These are phyloP conservation scores for Aphrocallistes beatrix DNA, from an alignment of 37 sponge, comb jelly and placozoan species.

Conservation along the genomic window DNA sequence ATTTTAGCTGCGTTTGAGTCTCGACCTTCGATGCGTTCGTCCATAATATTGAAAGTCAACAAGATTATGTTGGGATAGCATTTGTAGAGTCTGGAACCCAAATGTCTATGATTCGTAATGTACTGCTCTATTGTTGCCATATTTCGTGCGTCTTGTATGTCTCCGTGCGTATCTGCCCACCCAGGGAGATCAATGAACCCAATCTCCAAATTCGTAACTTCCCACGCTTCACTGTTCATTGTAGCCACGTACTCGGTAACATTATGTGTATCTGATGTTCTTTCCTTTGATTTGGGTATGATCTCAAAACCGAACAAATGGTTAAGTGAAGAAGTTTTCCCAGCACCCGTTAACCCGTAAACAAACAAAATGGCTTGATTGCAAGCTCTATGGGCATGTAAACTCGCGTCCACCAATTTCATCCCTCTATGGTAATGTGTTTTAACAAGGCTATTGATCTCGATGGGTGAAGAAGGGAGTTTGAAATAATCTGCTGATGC, in stretches of 20 bases:
- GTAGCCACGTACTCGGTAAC: background rate
- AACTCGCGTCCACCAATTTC: background rate
- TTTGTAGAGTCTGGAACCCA: background rate
- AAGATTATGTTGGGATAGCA: conserved; percentile 16
- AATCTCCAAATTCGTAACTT: background rate
- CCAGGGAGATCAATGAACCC: conserved; percentile 15
- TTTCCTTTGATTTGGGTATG: background rate
- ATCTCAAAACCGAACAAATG: conserved; percentile 3
- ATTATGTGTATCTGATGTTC: background rate
- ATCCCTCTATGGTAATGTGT: background rate
- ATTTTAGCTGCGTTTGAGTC: background rate
- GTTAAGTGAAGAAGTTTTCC: background rate
- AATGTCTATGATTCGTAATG: background rate
- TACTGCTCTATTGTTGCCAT: background rate
- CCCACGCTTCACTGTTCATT: background rate
- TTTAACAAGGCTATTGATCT: background rate
- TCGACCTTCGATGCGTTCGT: background rate
- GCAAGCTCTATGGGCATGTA: background rate
- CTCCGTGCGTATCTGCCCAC: background rate
- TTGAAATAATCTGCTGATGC: background rate
- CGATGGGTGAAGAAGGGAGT: background rate
- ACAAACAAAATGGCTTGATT: conserved; percentile 4
- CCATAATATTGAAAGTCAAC: background rate
- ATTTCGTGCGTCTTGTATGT: background rate
- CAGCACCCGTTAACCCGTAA: background rate